These are phyloP conservation scores for Nymphalis c-album DNA, from an alignment of 2,888 invertebrate species.

Conservation along the genomic window DNA sequence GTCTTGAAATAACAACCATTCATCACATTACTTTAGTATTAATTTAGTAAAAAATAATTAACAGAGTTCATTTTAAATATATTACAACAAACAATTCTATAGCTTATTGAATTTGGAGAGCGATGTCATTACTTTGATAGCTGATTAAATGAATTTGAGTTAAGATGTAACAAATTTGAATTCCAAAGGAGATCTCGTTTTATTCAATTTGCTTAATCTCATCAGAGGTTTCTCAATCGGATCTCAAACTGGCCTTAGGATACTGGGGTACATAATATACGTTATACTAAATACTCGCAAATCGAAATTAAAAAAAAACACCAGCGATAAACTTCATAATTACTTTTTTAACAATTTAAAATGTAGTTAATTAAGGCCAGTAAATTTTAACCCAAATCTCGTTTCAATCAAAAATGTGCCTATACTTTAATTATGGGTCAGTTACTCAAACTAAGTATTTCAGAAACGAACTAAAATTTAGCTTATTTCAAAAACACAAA, in stretches of 20 bases:
- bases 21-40: no score
- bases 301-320: neutral
- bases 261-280: slow-evolving; percentile 1
- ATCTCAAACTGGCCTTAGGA: slow-evolving; percentile 18
- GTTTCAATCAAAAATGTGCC: slow-evolving; percentile 6
- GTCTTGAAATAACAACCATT: no score
- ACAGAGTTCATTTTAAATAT: no score
- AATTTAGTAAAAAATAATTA: no score
- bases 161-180: slow-evolving; percentile 16
- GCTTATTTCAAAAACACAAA: neutral
- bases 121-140: slow-evolving; percentile 7
- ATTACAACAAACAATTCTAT: neutral
- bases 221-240: slow-evolving; percentile 20
- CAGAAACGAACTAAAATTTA: neutral
- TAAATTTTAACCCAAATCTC: slow-evolving; percentile 13
- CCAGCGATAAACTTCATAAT: neutral
- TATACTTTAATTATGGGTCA: slow-evolving; percentile 10
- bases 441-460: neutral
- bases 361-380: slow-evolving; percentile 4
- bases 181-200: slow-evolving; percentile 9
- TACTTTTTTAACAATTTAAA: neutral
- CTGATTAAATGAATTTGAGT: slow-evolving; percentile 15
- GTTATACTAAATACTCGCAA: slow-evolving; percentile 11
- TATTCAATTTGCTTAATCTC: slow-evolving; percentile 33
- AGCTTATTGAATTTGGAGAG: neutral